Evolutionary conservation across 2,888 invertebrate species (phyloP).

Genomic region (Dryadula phaetusa): DNA sequence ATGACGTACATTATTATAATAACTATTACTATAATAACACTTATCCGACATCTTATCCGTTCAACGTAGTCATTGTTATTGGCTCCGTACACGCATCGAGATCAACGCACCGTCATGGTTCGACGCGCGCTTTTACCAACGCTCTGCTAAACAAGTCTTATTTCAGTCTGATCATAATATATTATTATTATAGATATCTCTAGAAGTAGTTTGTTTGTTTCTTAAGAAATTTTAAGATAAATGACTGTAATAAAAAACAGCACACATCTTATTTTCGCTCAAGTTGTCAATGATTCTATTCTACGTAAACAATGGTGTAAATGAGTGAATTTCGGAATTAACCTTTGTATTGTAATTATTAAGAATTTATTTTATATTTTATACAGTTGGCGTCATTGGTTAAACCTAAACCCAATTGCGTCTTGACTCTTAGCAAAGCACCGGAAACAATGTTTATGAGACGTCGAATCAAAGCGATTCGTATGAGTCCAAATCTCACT

Average conservation of each 20-base stretch:
- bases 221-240: neutral
- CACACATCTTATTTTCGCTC: neutral
- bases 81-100: slow-evolving; percentile 47
- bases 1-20: neutral
- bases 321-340: neutral
- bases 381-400: too few species aligned
- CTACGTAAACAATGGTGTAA: neutral
- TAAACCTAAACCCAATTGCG: too few species aligned
- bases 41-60: slow-evolving; percentile 28
- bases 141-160: slow-evolving; percentile 63
- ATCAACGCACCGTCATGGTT: slow-evolving; percentile 69
- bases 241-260: neutral
- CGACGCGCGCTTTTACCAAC: slow-evolving; percentile 75
- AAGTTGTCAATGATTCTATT: too few species aligned
- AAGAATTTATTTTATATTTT: too few species aligned
- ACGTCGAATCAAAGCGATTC: too few species aligned
- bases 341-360: too few species aligned
- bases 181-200: slow-evolving; percentile 22
- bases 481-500: too few species aligned
- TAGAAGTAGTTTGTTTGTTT: neutral
- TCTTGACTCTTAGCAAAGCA: too few species aligned
- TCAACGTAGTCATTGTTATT: slow-evolving; percentile 28
- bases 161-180: slow-evolving; percentile 46
- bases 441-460: too few species aligned
- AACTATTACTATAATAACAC: slow-evolving; percentile 12